Evolutionary conservation across 2,797 vertebrate species (phyloP).

Genomic region (Psittacula derbiana): DNA sequence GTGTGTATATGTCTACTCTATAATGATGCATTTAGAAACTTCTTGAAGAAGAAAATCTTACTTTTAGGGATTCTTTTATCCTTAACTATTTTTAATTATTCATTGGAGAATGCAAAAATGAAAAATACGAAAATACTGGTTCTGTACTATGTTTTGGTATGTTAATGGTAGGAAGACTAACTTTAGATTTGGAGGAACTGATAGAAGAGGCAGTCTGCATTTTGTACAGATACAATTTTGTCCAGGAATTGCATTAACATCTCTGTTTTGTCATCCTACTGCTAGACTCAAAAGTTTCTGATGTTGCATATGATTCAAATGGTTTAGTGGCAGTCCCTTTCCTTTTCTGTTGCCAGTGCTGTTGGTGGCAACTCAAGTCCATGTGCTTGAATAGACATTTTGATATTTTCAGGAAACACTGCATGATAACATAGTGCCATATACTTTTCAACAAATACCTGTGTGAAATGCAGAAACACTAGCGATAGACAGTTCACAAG

Average conservation of each 20-base stretch:
- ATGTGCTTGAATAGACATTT: accelerated
- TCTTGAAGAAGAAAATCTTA: background rate
- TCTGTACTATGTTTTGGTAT: background rate
- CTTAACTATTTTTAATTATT: background rate
- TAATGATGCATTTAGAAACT: background rate
- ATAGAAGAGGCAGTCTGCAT: background rate
- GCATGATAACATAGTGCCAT: background rate
- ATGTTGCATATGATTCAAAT: background rate
- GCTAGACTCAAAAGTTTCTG: background rate
- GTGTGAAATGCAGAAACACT: background rate
- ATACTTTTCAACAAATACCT: background rate
- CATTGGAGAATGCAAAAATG: background rate
- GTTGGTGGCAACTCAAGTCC: background rate
- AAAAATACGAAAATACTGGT: background rate
- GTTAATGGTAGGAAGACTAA: background rate
- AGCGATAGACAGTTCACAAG: background rate
- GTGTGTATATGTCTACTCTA: background rate
- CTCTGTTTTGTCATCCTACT: background rate
- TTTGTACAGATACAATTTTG: accelerated
- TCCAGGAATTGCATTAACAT: background rate
- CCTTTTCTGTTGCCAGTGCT: background rate
- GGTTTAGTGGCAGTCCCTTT: background rate
- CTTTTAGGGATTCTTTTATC: background rate
- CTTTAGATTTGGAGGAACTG: background rate
- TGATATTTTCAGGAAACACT: background rate